These are phyloP conservation scores for Epistrophe grossulariae DNA, from an alignment of 2,888 invertebrate genomes.

Conservation along the genomic window DNA sequence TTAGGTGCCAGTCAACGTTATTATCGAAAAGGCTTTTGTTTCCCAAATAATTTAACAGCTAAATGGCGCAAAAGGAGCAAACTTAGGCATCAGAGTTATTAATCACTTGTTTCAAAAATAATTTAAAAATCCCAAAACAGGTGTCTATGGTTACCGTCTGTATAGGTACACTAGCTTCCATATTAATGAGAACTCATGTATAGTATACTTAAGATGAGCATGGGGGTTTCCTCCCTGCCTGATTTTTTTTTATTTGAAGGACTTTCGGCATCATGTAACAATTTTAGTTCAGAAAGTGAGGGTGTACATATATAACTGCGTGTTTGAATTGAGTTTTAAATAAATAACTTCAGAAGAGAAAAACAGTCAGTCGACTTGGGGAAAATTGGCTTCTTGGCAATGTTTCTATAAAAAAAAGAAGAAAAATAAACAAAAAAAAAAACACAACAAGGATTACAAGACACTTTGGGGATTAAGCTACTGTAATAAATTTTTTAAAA, in stretches of 20 bases:
- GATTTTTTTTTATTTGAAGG: slow-evolving; percentile 46
- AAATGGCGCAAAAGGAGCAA: not conserved
- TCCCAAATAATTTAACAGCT: slow-evolving; percentile 9
- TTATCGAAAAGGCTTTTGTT: slow-evolving; percentile 54
- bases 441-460: slow-evolving; percentile 45
- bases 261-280: slow-evolving; percentile 47
- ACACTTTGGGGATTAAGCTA: slow-evolving; percentile 44
- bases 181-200: not conserved
- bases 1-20: slow-evolving; percentile 38
- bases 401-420: slow-evolving; percentile 11
- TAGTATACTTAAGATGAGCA: too few relatives aligned
- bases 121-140: slow-evolving; percentile 32
- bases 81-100: slow-evolving; percentile 44
- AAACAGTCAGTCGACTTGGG: not conserved
- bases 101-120: slow-evolving; percentile 57
- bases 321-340: slow-evolving; percentile 61
- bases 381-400: slow-evolving; percentile 45
- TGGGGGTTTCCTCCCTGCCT: not conserved
- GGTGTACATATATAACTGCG: not conserved
- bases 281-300: slow-evolving; percentile 34
- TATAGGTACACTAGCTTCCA: not conserved
- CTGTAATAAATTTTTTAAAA: slow-evolving; percentile 48
- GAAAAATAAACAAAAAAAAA: slow-evolving; percentile 27
- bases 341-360: slow-evolving; percentile 42
- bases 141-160: slow-evolving; percentile 33